Evolutionary conservation across 64 coral and sea anemone species (phyloP), one percentile per base, ranked within the genome.

Genomic region (Porites australiensis): DNA sequence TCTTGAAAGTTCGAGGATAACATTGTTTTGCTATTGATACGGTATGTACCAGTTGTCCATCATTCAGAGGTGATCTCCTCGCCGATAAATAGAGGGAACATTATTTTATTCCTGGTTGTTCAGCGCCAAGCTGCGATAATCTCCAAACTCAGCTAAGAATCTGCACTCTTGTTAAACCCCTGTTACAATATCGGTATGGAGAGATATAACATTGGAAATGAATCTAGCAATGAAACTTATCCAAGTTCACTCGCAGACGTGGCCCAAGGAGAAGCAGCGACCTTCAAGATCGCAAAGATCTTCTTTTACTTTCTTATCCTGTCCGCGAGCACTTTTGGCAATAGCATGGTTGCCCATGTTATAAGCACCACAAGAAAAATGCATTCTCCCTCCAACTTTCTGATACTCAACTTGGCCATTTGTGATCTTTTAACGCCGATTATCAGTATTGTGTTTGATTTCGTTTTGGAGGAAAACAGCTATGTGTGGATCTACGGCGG

Each of bases 381-480:
- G n/a, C 52, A 14, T 0, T 75, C 86, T 12, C 64, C 86, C 0
- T 75, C 69, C 2, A 88, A 88, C 51, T 58, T 88, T 22, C 86
- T 88, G 5, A 60, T 88, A 12, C 52, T 88, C 2, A 88, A 88
- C 45, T 88, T 88, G 50, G 86, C 86, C 13, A 58, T 88, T n/a
- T 88, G 86, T 20, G 86, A 88, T 50, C 22, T 88, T 44, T 6
- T 88, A 4, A 88, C 86, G n/a, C 86, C 86, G 4, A 8, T 75
- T 14, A 64, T 88, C 15, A 88, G 86, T 15, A 88, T 88, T 11
- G 69, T 77, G n/a, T 88, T 88, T 75, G 86, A 88, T 75, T 88
- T 88, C 67, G 70, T 77, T 44, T 58, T 75, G 19, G 86, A 88
- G 60, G 86, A 88, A 74, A 58, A 88, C 70, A 77, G 59, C 37